Evolutionary conservation across 2,888 invertebrate genomes (phyloP).

Genomic region (Anarsia innoxiella): DNA sequence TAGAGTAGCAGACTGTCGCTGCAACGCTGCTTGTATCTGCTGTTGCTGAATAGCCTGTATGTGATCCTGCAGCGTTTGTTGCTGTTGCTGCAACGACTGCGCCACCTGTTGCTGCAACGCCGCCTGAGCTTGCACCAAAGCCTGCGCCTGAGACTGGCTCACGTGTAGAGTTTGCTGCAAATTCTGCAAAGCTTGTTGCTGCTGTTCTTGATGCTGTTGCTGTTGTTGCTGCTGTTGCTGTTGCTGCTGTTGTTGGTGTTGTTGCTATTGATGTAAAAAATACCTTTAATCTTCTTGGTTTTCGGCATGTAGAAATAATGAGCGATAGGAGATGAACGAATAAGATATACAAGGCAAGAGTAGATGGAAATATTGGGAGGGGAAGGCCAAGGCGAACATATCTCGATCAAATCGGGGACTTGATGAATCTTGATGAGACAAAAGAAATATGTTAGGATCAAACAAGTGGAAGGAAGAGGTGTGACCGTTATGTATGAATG

Average conservation of each 20-base stretch:
- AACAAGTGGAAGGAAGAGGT: too few species aligned
- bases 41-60: conserved; percentile 66
- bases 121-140: conserved; percentile 62
- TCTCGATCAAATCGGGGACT: too few species aligned
- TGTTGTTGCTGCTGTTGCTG: conserved; percentile 39
- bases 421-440: too few species aligned
- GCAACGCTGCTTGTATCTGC: conserved; percentile 66
- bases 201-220: conserved; percentile 34
- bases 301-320: not conserved
- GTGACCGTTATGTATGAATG: too few species aligned
- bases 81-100: conserved; percentile 63
- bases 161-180: conserved; percentile 61
- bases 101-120: conserved; percentile 65
- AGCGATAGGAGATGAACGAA: too few species aligned
- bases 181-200: conserved; percentile 42
- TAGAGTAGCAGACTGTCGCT: conserved; percentile 62
- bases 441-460: too few species aligned
- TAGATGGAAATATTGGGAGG: too few species aligned
- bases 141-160: conserved; percentile 64
- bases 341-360: too few species aligned
- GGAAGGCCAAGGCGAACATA: too few species aligned
- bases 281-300: not conserved
- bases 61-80: conserved; percentile 62
- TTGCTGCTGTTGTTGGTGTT: conserved; percentile 38
- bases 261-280: conserved; percentile 20